These are phyloP conservation scores for Meda fulgida DNA, from an alignment of 2,797 vertebrate species.

Conservation along the genomic window DNA sequence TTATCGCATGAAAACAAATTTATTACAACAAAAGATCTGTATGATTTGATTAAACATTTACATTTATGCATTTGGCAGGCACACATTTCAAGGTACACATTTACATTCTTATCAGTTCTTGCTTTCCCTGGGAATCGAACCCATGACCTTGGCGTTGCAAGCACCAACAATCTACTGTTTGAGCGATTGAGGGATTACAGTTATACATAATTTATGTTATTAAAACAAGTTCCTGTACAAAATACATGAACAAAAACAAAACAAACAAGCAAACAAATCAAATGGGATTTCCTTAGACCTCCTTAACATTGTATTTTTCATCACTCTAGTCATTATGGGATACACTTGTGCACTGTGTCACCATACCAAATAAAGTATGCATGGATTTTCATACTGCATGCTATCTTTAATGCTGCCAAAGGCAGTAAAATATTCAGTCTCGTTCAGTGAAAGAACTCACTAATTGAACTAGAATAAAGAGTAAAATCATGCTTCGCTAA, in stretches of 20 bases:
- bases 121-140: no score
- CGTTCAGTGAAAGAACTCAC: constrained; percentile 44
- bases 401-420: constrained; percentile 55
- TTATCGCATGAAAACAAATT: constrained; percentile 15
- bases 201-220: no score
- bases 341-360: constrained; percentile 2
- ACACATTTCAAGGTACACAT: no score
- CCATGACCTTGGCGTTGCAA: no score
- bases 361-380: constrained; percentile 44
- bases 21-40: constrained; percentile 24
- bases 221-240: no score
- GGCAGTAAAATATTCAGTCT: constrained; percentile 53
- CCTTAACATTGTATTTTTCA: neutral
- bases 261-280: constrained; percentile 14
- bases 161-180: no score
- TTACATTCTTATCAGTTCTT: no score
- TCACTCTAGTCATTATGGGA: neutral
- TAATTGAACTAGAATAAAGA: constrained; percentile 60
- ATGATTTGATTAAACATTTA: neutral
- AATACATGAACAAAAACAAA: neutral
- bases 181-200: neutral
- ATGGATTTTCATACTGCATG: constrained; percentile 47
- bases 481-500: constrained; percentile 49
- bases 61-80: no score
- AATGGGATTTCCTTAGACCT: constrained; percentile 2